Conservation (phyloP, 2,888 invertebrate genomes). For the Adineta ricciae region DNA sequence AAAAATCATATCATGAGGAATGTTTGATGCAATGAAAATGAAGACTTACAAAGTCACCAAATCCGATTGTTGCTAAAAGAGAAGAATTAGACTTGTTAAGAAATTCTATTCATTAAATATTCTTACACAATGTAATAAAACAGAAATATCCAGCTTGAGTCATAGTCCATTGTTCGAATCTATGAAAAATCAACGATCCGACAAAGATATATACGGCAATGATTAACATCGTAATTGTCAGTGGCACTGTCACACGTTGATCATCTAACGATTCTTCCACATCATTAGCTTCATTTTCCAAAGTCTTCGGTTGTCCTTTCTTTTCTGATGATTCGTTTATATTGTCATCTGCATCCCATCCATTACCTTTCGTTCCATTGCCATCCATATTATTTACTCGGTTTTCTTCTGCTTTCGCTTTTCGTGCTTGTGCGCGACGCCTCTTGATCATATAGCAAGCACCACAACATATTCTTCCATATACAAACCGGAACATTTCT, state of each 20-base stretch:
- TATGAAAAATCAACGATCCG: slow-evolving; percentile 46
- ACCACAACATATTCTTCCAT: slow-evolving; percentile 40
- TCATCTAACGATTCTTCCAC: slow-evolving; percentile 45
- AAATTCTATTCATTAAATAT: background rate
- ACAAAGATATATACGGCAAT: slow-evolving; percentile 48
- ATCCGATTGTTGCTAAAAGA: slow-evolving; percentile 44
- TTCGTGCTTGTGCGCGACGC: background rate
- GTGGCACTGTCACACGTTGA: slow-evolving; percentile 45
- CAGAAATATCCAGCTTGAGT: slow-evolving; percentile 48
- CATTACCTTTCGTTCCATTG: background rate
- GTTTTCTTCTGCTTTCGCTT: background rate
- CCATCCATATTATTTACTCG: background rate
- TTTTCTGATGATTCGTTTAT: background rate
- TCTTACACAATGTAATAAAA: slow-evolving; percentile 44
- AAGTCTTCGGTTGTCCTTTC: background rate
- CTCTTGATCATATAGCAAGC: slow-evolving; percentile 22
- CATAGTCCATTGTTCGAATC: slow-evolving; percentile 48
- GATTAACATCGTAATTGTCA: slow-evolving; percentile 48
- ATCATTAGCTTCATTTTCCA: slow-evolving; percentile 27
- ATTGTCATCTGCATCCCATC: background rate
- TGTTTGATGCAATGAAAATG: background rate
- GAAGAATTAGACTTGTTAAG: background rate
- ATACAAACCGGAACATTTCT: slow-evolving; percentile 52
- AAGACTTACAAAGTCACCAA: slow-evolving; percentile 31
- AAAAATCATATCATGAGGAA: too few species aligned